Percentiles rank a stretch among this genome's conserved stretches.
phyloP scores from a whole-genome alignment of 2,113 vertebrate species.

The Vombatus ursinus region DNA sequence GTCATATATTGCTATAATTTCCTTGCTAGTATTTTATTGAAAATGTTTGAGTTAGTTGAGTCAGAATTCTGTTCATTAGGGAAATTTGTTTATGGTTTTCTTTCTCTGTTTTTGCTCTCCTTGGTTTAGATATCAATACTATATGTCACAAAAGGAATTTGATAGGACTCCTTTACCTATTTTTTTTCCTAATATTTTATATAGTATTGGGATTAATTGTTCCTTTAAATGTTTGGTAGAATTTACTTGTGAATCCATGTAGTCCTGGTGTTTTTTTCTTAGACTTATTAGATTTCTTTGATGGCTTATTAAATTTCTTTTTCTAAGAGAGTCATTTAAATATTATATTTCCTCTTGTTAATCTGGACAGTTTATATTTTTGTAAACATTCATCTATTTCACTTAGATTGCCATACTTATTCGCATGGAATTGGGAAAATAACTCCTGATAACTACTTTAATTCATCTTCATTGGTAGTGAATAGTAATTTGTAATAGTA shows the following conservation, averaged over 20 bases:
- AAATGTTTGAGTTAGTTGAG: background rate
- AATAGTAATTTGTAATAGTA: background rate
- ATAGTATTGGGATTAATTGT: background rate
- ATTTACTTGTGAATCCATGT: background rate
- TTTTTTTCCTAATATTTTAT: background rate
- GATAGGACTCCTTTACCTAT: background rate
- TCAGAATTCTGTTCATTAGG: background rate
- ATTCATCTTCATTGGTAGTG: background rate
- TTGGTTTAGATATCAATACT: background rate
- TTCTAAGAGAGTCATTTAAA: background rate
- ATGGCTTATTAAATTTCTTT: background rate
- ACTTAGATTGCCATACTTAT: background rate
- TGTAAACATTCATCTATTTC: background rate
- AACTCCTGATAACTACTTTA: background rate
- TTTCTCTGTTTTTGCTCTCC: background rate
- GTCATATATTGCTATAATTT: background rate
- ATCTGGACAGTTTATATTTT: background rate
- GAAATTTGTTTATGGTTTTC: background rate
- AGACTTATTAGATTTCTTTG: background rate
- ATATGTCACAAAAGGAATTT: background rate
- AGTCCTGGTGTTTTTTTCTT: background rate
- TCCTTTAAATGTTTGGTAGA: background rate
- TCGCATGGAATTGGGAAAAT: background rate
- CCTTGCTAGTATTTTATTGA: background rate
- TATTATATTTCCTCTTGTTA: background rate